A percentile compares a stretch with the other conserved stretches of the same genome.
These are phyloP conservation scores for Acrocyrtus sp. DNA, from an alignment of 2,888 invertebrate genomes.

Conservation along the genomic window DNA sequence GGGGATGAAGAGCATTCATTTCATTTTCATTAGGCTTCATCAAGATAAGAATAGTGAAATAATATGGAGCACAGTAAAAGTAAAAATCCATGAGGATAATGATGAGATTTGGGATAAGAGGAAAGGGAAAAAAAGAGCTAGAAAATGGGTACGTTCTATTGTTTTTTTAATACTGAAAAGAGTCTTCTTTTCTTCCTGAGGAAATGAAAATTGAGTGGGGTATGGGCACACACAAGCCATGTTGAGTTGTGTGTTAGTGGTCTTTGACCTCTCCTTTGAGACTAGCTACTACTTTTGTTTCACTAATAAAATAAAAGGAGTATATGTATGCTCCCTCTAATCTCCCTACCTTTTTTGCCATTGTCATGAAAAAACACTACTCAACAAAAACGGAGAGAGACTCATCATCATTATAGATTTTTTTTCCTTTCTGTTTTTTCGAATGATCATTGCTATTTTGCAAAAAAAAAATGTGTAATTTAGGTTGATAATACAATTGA, in stretches of 20 bases:
- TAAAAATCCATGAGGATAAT: neutral
- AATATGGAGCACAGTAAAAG: neutral
- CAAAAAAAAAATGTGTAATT: too few species aligned
- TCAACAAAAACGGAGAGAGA: neutral
- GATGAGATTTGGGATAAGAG: neutral
- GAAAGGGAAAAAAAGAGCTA: neutral
- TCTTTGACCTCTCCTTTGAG: conserved; percentile 1
- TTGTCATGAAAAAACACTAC: neutral
- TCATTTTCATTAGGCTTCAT: neutral
- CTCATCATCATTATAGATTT: too few species aligned
- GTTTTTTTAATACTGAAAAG: conserved; percentile 1
- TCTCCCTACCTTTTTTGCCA: neutral
- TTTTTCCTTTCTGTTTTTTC: too few species aligned
- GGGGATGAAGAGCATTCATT: too few species aligned
- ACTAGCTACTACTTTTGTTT: neutral
- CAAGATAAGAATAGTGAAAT: neutral
- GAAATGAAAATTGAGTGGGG: neutral
- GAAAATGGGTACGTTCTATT: neutral
- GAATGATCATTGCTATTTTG: too few species aligned
- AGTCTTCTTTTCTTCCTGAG: neutral
- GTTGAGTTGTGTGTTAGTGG: neutral
- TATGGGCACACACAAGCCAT: neutral
- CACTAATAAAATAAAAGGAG: neutral
- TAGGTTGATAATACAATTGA: too few species aligned
- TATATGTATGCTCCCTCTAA: neutral